Evolutionary conservation across 2,113 vertebrate species (phyloP).

Genomic region (Sciurus niger): DNA sequence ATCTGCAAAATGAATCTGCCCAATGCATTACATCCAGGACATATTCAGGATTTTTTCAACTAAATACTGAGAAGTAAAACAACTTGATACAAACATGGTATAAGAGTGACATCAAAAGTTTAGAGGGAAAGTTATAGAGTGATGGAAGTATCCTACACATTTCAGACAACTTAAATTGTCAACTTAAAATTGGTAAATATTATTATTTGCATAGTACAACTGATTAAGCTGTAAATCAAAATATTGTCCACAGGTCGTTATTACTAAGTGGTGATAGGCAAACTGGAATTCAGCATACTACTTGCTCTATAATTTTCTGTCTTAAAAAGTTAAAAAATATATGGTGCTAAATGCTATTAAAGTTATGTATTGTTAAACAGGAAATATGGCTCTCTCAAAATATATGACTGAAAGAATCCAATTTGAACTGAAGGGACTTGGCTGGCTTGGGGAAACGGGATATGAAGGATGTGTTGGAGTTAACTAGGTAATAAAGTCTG

Average conservation of each 20-base stretch:
- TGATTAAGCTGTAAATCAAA: not conserved
- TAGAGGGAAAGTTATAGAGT: not conserved
- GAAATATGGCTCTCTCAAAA: not conserved
- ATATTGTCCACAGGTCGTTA: not conserved
- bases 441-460: not conserved
- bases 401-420: not conserved
- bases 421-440: not conserved
- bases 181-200: not conserved
- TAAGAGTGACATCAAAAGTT: not conserved
- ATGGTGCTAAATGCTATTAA: no score
- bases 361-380: not conserved
- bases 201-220: not conserved
- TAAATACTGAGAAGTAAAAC: not conserved
- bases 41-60: not conserved
- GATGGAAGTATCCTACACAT: not conserved
- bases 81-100: not conserved
- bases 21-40: not conserved
- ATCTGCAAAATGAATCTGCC: not conserved
- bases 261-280: not conserved
- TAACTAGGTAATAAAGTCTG: not conserved
- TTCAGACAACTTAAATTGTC: not conserved
- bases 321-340: not conserved
- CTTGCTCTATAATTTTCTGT: not conserved
- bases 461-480: not conserved
- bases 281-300: not conserved